Base-by-base conservation (phyloP, 1,140 invertebrate genomes). In the Neotoxoptera formosana region DNA sequence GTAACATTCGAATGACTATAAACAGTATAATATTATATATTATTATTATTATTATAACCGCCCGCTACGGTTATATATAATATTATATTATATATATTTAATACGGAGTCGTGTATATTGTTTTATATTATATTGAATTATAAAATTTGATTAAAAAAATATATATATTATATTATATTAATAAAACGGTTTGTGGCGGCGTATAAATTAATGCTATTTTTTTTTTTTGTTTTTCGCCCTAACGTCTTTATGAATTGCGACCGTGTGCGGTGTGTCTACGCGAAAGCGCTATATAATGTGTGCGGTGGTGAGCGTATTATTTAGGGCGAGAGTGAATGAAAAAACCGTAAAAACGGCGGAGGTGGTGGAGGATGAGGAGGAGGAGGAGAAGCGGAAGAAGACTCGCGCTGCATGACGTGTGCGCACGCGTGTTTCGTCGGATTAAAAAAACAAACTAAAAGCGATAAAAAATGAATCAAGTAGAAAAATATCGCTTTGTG, bases 1-100 rank as follows among this genome's bases (percentile, higher is more conserved):
- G 90, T 91, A 91, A 91, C 90, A 83, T 91, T 81, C 90, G 67
- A 91, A 81, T 91, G 90, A 91, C 90, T 91, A 91, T 47, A 91
- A 76, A 91, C 47, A 91, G 76, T 81, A 34, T 84, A 45, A 84
- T 47, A 34, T 25, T 47, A 76, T 67, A 67, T 45, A 81, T 25
- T 76, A 91, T 91, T 76, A 45, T 23, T 67, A 91, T 67, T 34
- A 91, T 91, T 25, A 56, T 47, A 60, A 67, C 25, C 36, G 84
- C 30, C 48, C 30, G 84, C 45, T 47, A 45, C 17, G 14, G 11
- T n/a, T n/a, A n/a, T n/a, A n/a, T 47, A 87, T 30, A 30, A 47
- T 45, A 47, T 45, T 7, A 60, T 60, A 25, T 23, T n/a, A 36
- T 2, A n/a, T 90, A 56, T 45, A 45, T 21, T 3, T 36, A 36